These are phyloP conservation scores for Phalacrocorax brasilianus DNA, from an alignment of 2,113 vertebrate genomes.

Conservation along the genomic window DNA sequence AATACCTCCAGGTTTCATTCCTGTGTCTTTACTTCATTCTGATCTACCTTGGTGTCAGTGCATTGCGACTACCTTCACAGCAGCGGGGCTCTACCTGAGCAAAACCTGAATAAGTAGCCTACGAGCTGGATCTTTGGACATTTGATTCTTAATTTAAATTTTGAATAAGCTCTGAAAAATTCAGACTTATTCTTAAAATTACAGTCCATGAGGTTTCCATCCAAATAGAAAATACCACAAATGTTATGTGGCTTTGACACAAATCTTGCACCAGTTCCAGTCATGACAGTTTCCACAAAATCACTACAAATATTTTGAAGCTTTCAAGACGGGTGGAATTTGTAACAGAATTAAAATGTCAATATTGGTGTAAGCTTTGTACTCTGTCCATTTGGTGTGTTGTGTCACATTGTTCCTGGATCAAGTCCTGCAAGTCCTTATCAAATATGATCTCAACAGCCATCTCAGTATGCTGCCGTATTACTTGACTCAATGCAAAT, in stretches of 20 bases:
- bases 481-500: neutral
- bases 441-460: neutral
- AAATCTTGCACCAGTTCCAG: neutral
- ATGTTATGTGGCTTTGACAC: rapidly evolving
- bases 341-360: neutral
- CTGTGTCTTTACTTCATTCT: neutral
- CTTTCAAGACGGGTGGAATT: neutral
- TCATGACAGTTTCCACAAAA: neutral
- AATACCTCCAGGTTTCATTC: neutral
- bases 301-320: neutral
- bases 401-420: neutral
- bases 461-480: neutral
- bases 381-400: neutral
- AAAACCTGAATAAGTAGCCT: neutral
- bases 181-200: neutral
- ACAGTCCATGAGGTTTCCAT: neutral
- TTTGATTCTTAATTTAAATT: neutral
- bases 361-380: neutral
- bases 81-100: neutral
- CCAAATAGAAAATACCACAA: neutral
- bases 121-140: neutral
- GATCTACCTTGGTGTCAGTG: neutral
- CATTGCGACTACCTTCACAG: neutral
- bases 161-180: neutral
- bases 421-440: neutral